These are phyloP conservation scores for Neolamprologus sp. DNA, from an alignment of 2,113 vertebrate species.

Conservation along the genomic window DNA sequence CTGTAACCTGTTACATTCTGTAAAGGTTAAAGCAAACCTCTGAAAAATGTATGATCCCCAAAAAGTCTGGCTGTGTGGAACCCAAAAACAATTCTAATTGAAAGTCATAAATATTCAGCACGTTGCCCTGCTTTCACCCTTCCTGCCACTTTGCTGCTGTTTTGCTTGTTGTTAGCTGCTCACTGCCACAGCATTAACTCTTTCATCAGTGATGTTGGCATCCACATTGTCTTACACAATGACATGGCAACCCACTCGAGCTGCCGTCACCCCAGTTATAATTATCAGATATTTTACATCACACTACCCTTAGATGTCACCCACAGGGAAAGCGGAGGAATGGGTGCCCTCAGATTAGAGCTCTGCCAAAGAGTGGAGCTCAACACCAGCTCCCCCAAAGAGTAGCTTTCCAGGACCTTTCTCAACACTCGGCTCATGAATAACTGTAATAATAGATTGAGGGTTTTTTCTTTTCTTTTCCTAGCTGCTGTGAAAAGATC, in stretches of 20 bases:
- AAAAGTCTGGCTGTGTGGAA: background rate
- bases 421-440: slow-evolving; percentile 19
- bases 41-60: background rate
- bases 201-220: background rate
- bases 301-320: background rate
- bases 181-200: background rate
- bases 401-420: background rate
- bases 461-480: background rate
- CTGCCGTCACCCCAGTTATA: background rate
- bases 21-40: background rate
- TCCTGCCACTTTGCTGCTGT: background rate
- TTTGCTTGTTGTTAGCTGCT: background rate
- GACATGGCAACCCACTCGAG: background rate
- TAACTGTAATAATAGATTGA: slow-evolving; percentile 10
- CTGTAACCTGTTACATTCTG: background rate
- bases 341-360: background rate
- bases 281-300: background rate
- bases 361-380: background rate
- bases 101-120: slow-evolving; percentile 10
- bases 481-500: slow-evolving; percentile 27
- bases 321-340: background rate
- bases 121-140: background rate
- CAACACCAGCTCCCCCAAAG: background rate
- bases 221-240: background rate
- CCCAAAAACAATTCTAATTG: background rate